phyloP scores from a whole-genome alignment of 2,888 invertebrate species.

The Agapostemon virescens region DNA sequence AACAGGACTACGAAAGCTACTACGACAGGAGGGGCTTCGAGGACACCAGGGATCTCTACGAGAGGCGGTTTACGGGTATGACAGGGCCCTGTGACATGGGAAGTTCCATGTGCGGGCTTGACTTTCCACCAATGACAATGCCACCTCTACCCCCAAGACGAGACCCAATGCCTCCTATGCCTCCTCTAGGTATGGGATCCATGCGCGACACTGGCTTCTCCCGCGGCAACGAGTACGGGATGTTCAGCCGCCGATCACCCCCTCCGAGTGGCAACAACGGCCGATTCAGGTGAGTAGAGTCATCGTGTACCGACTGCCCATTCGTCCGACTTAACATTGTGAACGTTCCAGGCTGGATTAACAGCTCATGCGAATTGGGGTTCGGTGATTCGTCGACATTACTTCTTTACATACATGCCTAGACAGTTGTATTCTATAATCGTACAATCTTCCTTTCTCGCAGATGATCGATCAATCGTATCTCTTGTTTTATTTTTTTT shows the following conservation, averaged over 20 bases:
- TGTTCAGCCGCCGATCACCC: slow-evolving; percentile 92
- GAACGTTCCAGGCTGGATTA: slow-evolving; percentile 77
- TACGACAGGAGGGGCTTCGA: slow-evolving; percentile 90
- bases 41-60: slow-evolving; percentile 89
- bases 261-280: slow-evolving; percentile 82
- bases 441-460: slow-evolving; percentile 45
- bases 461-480: slow-evolving; percentile 30
- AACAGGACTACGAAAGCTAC: slow-evolving; percentile 88
- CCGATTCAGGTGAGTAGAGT: slow-evolving; percentile 79
- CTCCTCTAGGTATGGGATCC: slow-evolving; percentile 86
- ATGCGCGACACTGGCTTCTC: slow-evolving; percentile 85
- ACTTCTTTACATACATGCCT: slow-evolving; percentile 37
- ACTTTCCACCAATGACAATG: slow-evolving; percentile 84
- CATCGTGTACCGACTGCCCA: slow-evolving; percentile 64
- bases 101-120: slow-evolving; percentile 82
- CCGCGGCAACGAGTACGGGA: slow-evolving; percentile 86
- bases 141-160: slow-evolving; percentile 87
- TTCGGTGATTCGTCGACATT: slow-evolving; percentile 72
- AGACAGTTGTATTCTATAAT: slow-evolving; percentile 35
- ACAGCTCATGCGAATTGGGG: slow-evolving; percentile 79
- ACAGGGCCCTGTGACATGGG: slow-evolving; percentile 82
- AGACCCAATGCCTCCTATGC: slow-evolving; percentile 89
- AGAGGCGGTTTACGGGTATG: slow-evolving; percentile 87
- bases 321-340: slow-evolving; percentile 78
- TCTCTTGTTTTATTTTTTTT: slow-evolving; percentile 17